Conservation (phyloP, 2,797 vertebrate genomes). For the Hozukius guyotensis region DNA sequence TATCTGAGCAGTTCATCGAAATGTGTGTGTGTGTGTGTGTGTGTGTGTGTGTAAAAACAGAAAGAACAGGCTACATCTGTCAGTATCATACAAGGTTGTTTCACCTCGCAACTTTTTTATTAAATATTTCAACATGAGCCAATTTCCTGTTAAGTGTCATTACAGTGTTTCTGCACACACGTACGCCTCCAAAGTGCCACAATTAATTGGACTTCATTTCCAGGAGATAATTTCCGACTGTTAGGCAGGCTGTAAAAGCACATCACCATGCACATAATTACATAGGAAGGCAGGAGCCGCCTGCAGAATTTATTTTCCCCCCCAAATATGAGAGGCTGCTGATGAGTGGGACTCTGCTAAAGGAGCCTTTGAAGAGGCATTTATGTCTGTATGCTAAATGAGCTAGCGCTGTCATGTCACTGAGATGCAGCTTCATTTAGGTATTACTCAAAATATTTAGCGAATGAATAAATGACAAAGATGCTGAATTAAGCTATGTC, state of each 20-base stretch:
- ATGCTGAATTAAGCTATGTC: conserved; percentile 28
- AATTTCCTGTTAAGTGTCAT: conserved; percentile 84
- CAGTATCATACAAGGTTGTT: conserved; percentile 65
- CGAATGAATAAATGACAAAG: conserved; percentile 37
- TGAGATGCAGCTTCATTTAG: conserved; percentile 60
- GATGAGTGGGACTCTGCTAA: conserved; percentile 47
- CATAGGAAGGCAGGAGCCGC: conserved; percentile 76
- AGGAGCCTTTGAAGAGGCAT: conserved; percentile 72
- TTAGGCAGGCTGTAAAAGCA: conserved; percentile 85
- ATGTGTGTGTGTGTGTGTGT: background rate
- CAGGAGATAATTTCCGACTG: conserved; percentile 85
- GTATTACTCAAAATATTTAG: conserved; percentile 45
- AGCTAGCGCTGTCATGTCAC: conserved; percentile 61
- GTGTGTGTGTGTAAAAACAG: background rate
- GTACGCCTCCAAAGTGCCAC: conserved; percentile 79
- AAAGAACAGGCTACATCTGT: conserved; percentile 44
- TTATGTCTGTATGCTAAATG: conserved; percentile 71
- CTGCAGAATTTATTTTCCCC: conserved; percentile 81
- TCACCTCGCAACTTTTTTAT: conserved; percentile 70
- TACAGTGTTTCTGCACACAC: conserved; percentile 77
- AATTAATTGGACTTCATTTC: conserved; percentile 88
- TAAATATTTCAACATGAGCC: conserved; percentile 79
- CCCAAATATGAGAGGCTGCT: conserved; percentile 73
- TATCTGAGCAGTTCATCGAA: background rate
- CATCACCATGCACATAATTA: conserved; percentile 84